These are phyloP conservation scores for Catharus minimus DNA, from an alignment of 2,113 vertebrate species.

Conservation along the genomic window DNA sequence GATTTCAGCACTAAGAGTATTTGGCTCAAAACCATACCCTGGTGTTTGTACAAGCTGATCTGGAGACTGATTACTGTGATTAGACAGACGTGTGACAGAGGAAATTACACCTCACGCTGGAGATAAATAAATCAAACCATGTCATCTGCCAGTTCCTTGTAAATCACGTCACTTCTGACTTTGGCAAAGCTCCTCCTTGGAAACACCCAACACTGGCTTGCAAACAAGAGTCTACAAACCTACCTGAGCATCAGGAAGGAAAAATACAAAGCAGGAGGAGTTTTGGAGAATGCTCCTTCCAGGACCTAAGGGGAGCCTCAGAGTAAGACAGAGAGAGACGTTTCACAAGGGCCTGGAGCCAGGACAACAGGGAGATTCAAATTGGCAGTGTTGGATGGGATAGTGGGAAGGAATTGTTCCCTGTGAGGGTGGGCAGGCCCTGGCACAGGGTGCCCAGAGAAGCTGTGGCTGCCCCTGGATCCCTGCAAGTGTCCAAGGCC, in stretches of 20 bases:
- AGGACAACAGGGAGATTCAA: neutral
- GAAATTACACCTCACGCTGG: neutral
- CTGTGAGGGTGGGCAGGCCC: fast-evolving
- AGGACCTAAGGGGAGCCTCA: neutral
- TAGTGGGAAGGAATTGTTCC: fast-evolving
- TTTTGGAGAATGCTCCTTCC: neutral
- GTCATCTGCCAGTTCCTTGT: neutral
- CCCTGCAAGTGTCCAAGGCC: fast-evolving
- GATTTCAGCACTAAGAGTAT: slow-evolving; percentile 25
- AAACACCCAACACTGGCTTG: neutral
- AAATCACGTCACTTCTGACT: neutral
- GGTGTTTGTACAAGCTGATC: slow-evolving; percentile 46
- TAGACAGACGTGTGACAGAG: slow-evolving; percentile 40
- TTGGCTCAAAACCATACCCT: slow-evolving; percentile 32
- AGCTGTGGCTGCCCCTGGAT: neutral
- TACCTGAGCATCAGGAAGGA: neutral
- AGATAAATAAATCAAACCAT: slow-evolving; percentile 28
- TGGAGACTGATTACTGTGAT: slow-evolving; percentile 45
- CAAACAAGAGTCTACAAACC: neutral
- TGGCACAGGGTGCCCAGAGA: neutral
- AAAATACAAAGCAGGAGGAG: fast-evolving
- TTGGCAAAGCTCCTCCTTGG: neutral
- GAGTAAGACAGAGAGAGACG: neutral
- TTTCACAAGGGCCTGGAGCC: neutral
- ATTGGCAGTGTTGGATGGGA: fast-evolving